Evolutionary conservation across 2,113 vertebrate species (phyloP), one percentile per base, ranked within the genome.

Genomic region (Hypocryptadius cinnamomeus): DNA sequence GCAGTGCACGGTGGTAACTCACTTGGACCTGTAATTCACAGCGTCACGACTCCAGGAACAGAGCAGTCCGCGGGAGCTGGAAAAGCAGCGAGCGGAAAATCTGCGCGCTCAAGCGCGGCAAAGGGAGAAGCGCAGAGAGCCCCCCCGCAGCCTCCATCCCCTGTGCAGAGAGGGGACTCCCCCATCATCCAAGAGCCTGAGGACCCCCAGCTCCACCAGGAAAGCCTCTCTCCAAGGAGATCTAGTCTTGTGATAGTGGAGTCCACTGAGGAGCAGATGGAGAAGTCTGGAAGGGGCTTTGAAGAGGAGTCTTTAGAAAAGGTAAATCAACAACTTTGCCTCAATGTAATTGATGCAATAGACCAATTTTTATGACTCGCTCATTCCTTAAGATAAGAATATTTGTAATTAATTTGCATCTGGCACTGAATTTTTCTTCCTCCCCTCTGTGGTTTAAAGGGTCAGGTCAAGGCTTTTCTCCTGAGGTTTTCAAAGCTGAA

Each of bases 241-340:
- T 95, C 87, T 8, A 96, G 97, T 70, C 96, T 98, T 0, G 93
- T 98, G 24, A 97, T 98, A 35, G 96, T 98, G 80, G 97, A 98
- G 82, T 97, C 98, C 45, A 86, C 96, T 3, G 98, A 98, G 54
- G 98, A 98, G 83, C 98, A 98, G 44, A 86, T 95, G 11, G 97
- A 97, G 50, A 97, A 96, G 66, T 91, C 95, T 40, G 96, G 95
- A 88, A 97, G 94, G 68, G 97, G 88, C 40, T 97, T 87, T 28
- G 96, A 98, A 68, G 98, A 98, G 56, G 96, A 97, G 57, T 97
- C 98, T 73, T 96, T 99, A 68, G 98, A 98, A 95, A 98, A 98
- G 98, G 99, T 99, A 98, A 98, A 15, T 39, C 39, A 39, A 15
- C 11, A 44, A 25, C 30, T 68, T 35, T 39, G 22, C 15, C 13